These are phyloP conservation scores for Neolamprologus variostigma DNA, from an alignment of 2,113 vertebrate genomes.

Conservation along the genomic window DNA sequence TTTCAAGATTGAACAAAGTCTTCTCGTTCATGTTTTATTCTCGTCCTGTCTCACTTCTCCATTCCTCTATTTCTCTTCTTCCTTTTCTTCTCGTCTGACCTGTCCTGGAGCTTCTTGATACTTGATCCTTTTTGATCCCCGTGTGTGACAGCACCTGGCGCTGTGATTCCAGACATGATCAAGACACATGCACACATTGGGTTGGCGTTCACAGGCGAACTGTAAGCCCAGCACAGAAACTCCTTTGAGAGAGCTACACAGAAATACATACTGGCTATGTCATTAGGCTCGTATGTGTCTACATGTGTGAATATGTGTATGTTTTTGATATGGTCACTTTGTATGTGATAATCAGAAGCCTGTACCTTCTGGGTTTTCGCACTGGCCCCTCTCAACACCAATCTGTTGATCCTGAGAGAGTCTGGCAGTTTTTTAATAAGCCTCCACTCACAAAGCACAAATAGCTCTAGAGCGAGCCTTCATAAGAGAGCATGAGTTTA, in stretches of 20 bases:
- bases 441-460: slow-evolving; percentile 8
- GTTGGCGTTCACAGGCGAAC: slow-evolving; percentile 9
- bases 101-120: background rate
- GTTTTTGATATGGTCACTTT: slow-evolving; percentile 12
- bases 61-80: background rate
- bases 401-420: slow-evolving; percentile 29
- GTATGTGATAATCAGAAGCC: background rate
- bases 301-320: background rate
- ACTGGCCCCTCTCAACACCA: background rate
- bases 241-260: slow-evolving; percentile 35
- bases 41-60: background rate
- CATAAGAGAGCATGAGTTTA: background rate
- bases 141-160: background rate
- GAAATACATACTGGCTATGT: slow-evolving; percentile 12
- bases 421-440: slow-evolving; percentile 31
- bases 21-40: background rate
- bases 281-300: slow-evolving; percentile 16
- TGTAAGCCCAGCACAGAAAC: slow-evolving; percentile 13
- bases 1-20: background rate
- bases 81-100: background rate
- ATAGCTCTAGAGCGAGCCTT: slow-evolving; percentile 15
- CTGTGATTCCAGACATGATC: slow-evolving; percentile 27
- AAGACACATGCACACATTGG: slow-evolving; percentile 12
- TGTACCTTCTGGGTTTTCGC: background rate
- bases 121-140: background rate